Conservation (phyloP, 2,113 vertebrate genomes). For the Colossoma macropomum region DNA sequence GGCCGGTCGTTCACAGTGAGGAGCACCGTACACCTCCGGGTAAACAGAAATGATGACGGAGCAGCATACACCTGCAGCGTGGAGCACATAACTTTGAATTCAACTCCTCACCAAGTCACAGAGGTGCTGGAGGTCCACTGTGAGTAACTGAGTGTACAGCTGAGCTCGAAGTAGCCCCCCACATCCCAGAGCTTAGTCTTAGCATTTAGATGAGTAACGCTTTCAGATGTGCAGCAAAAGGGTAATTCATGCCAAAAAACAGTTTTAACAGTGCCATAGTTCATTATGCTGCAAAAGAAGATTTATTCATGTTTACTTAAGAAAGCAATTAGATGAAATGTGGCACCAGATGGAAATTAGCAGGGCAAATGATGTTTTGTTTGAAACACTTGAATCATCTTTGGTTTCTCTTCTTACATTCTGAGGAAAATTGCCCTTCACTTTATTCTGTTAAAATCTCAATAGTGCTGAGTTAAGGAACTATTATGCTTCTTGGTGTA, state of each 20-base stretch:
- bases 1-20: slow-evolving; percentile 92
- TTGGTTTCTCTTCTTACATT: not conserved
- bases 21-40: slow-evolving; percentile 89
- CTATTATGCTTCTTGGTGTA: not conserved
- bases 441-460: slow-evolving; percentile 7
- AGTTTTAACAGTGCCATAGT: not conserved
- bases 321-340: not conserved
- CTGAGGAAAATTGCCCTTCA: not conserved
- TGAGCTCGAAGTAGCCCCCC: not conserved
- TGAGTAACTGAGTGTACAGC: slow-evolving; percentile 78
- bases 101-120: slow-evolving; percentile 90
- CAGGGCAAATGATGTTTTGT: not conserved
- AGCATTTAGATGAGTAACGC: not conserved
- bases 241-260: not conserved
- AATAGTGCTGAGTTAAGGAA: not conserved
- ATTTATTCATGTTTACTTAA: slow-evolving; percentile 12
- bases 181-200: not conserved
- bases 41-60: slow-evolving; percentile 89
- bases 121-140: slow-evolving; percentile 98
- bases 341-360: not conserved
- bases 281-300: slow-evolving; percentile 8
- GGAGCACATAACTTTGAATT: slow-evolving; percentile 90
- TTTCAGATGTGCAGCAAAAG: not conserved
- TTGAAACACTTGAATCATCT: slow-evolving; percentile 6
- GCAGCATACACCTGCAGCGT: slow-evolving; percentile 93